These are phyloP conservation scores for Lithophane socia DNA, from an alignment of 2,888 invertebrate species.

Conservation along the genomic window DNA sequence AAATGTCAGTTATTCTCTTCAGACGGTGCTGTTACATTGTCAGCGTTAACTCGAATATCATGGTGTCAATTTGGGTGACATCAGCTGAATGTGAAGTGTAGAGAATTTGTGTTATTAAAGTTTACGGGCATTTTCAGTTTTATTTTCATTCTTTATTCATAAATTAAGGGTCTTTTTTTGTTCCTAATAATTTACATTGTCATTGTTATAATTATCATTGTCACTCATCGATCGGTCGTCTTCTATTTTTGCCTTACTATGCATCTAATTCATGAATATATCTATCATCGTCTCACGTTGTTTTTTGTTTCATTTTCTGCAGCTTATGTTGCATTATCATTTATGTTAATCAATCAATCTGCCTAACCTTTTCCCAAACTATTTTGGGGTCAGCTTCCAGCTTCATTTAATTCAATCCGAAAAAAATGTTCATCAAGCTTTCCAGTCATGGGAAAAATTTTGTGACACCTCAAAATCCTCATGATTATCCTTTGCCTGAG, in stretches of 20 bases:
- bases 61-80: constrained; percentile 58
- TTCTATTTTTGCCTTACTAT: neutral
- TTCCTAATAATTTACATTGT: neutral
- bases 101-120: constrained; percentile 34
- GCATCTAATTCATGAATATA: neutral
- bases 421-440: neutral
- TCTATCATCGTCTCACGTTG: too few relatives aligned
- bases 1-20: constrained; percentile 62
- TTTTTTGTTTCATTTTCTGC: too few relatives aligned
- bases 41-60: constrained; percentile 59
- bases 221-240: neutral
- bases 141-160: neutral
- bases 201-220: neutral
- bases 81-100: constrained; percentile 45
- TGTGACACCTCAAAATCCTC: neutral
- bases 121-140: constrained; percentile 1
- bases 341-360: too few relatives aligned
- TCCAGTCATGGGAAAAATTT: too few relatives aligned
- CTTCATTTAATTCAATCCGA: neutral
- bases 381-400: too few relatives aligned
- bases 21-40: constrained; percentile 56
- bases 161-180: neutral
- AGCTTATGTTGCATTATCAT: too few relatives aligned
- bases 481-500: neutral
- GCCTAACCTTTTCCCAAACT: too few relatives aligned